Percentiles rank a stretch among this genome's conserved stretches.
Evolutionary conservation across 1,140 invertebrate species (phyloP).

Genomic region (Calephelis nemesis): DNA sequence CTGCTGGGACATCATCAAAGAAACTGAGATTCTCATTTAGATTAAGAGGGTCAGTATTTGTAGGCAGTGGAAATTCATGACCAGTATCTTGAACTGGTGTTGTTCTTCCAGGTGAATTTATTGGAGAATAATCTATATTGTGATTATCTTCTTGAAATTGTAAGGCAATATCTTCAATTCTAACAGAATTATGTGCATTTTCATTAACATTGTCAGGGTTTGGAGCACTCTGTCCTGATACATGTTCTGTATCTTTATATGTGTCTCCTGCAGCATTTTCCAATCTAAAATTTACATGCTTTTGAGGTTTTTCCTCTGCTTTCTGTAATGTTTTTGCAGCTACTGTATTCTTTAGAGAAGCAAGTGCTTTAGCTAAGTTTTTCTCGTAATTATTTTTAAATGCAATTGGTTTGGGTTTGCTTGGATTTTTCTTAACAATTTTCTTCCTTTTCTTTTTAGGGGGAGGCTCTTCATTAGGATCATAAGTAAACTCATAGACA

Average conservation of each 20-base stretch:
- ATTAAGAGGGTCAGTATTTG: slow-evolving; percentile 54
- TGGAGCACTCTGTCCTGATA: not conserved
- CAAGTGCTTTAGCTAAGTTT: slow-evolving; percentile 58
- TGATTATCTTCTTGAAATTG: slow-evolving; percentile 49
- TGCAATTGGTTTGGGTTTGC: slow-evolving; percentile 47
- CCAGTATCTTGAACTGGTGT: slow-evolving; percentile 18
- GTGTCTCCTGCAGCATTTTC: not conserved
- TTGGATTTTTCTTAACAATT: slow-evolving; percentile 40
- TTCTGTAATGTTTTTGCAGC: slow-evolving; percentile 24
- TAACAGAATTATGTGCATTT: slow-evolving; percentile 49
- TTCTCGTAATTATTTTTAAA: slow-evolving; percentile 60
- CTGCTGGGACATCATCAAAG: slow-evolving; percentile 63
- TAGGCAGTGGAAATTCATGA: slow-evolving; percentile 19
- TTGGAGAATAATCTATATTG: slow-evolving; percentile 63
- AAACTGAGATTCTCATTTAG: slow-evolving; percentile 63
- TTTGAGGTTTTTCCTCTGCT: not conserved
- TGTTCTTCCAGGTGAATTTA: slow-evolving; percentile 43
- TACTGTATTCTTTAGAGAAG: slow-evolving; percentile 52
- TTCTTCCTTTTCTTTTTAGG: slow-evolving; percentile 63
- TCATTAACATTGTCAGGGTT: slow-evolving; percentile 24
- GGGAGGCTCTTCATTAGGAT: slow-evolving; percentile 64
- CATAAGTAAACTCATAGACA: slow-evolving; percentile 70
- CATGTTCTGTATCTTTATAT: not conserved
- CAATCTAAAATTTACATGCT: not conserved
- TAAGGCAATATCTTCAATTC: slow-evolving; percentile 61